Base-by-base conservation (phyloP, 2,888 invertebrate genomes). In the Campoplex capitator region DNA sequence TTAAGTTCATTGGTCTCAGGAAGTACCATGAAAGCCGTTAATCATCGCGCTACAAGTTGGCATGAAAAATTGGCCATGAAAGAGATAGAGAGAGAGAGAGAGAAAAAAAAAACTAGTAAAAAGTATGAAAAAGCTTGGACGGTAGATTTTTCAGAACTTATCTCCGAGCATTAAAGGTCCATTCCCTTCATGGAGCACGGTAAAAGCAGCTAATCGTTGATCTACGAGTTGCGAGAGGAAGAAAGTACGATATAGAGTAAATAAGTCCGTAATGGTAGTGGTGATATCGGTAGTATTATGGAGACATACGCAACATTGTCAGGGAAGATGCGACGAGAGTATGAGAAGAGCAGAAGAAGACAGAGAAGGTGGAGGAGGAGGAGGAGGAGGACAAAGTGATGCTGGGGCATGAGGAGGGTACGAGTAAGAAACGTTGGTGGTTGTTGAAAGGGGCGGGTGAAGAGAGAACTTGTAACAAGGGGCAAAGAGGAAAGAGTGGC, bases 361-460 rank as follows among this genome's bases (percentile, higher is more conserved):
- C 67, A 54, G 68, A 67, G 76, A 38, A 78, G 38, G 56, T 70
- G 83, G 67, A 81, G 88, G 81, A 83, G 87, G 88, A 86, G 83
- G 87, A 85, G 88, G 65, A 73, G 82, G 73, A 67, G 76, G 80
- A 58, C 54, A 38, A 74, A 56, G 74, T 38, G 45, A 70, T 28
- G 74, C 42, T 42, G 58, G 13, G 58, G 28, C 16, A 51, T 54
- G 42, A 23, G 56, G 76, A 83, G 68, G 71, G 42, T 68, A 54
- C 67, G 54, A 38, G 81, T 11, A 71, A 78, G 78, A 71, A 73
- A 71, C 62, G 32, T 42, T 23, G n/a, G 67, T 67, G 58, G 32
- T 38, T 68, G 73, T 48, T 38, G n/a, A 32, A 62, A 62, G 77
- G 56, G 81, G 80, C 62, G 81, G 81, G 70, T 38, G 38, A 56